Percentiles rank a stretch among this genome's conserved stretches.
phyloP scores from a whole-genome alignment of 2,113 vertebrate species.

The Leuciscus idus region DNA sequence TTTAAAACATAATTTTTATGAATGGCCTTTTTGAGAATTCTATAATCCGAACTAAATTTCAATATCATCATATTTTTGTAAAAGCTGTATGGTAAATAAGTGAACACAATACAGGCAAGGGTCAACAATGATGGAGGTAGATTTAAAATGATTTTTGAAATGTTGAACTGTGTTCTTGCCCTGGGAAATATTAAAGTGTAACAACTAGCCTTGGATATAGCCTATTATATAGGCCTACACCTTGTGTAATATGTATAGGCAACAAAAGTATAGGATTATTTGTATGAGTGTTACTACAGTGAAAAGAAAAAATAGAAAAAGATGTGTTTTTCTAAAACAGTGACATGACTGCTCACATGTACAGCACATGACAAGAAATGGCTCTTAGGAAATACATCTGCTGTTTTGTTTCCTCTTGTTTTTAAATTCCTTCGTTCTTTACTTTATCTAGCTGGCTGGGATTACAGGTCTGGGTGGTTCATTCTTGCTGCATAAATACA shows the following conservation, averaged over 20 bases:
- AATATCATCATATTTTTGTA: not conserved
- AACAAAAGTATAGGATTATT: not conserved
- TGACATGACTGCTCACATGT: not conserved
- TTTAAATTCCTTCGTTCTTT: not conserved
- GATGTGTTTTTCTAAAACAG: not conserved
- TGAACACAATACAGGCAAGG: not conserved
- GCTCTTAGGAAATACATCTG: not conserved
- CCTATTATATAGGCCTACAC: too few relatives aligned
- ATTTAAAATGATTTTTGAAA: not conserved
- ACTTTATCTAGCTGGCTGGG: conserved; percentile 58
- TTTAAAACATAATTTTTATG: not conserved
- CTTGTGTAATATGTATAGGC: not conserved
- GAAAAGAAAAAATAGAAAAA: not conserved
- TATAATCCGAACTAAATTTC: not conserved
- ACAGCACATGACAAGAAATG: not conserved
- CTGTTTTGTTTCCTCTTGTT: not conserved
- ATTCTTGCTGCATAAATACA: conserved; percentile 65
- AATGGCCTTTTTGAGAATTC: not conserved
- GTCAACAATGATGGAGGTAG: not conserved
- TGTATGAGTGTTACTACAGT: not conserved
- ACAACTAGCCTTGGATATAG: not conserved
- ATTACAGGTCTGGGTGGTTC: conserved; percentile 57
- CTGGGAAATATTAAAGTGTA: not conserved
- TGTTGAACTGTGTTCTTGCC: not conserved
- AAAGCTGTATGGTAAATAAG: not conserved